Evolutionary conservation across 1,140 invertebrate genomes (phyloP), one percentile per base, ranked within the genome.

Genomic region (Chymomyza costata): DNA sequence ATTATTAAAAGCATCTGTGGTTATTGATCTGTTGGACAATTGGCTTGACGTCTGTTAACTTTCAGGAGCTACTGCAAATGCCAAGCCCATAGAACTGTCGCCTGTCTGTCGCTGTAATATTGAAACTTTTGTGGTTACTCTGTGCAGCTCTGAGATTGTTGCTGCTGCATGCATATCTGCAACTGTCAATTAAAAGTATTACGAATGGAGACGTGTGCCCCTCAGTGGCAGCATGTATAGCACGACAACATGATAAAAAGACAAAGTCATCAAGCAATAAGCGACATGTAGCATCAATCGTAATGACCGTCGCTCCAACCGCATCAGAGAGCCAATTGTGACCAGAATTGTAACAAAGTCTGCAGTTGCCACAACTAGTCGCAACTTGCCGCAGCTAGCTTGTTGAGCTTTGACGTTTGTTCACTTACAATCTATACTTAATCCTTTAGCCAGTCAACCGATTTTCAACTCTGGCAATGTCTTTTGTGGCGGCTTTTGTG

Each of bases 181-280:
- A 78, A 78, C 80, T 78, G 68, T 78, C 71, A 78, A 78, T 78
- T 78, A 78, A 78, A 80, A 80, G 71, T 78, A 78, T 78, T 71
- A 65, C 66, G 45, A 50, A 3, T 34, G 17, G 21, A 16, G 6
- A 30, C 6, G 17, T 11, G 30, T 11, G n/a, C 17, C 10, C n/a
- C 15, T 15, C n/a, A 11, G 16, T 7, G 13, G 14, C 11, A 11
- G 17, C n/a, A n/a, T n/a, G n/a, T n/a, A n/a, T n/a, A n/a, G n/a
- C n/a, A n/a, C n/a, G n/a, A n/a, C 11, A 1, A 3, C 3, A 30
- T n/a, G 16, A 10, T 2, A 6, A 5, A 5, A 18, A 5, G 17
- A 11, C 2, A 48, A 30, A 10, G n/a, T n/a, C n/a, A n/a, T n/a
- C 37, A 34, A 17, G 6, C 35, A 13, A 45, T 35, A 56, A 63